phyloP scores from a whole-genome alignment of 92 coral and sea anemone genomes.

The Ricordea florida region DNA sequence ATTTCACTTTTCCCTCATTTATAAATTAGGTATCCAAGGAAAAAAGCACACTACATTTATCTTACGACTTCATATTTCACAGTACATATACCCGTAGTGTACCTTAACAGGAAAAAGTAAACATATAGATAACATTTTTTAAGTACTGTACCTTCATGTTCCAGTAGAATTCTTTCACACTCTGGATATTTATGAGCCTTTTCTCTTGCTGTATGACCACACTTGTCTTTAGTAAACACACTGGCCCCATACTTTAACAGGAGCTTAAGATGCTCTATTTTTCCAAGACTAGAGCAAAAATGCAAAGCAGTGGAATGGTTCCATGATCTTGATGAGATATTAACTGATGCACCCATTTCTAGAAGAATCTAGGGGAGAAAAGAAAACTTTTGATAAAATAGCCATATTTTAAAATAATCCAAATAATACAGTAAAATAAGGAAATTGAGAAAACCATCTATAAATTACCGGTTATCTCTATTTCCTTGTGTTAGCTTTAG shows the following conservation, averaged over 20 bases:
- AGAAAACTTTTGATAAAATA: background rate
- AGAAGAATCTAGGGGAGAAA: conserved; percentile 49
- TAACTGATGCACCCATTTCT: conserved; percentile 68
- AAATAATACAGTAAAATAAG: background rate
- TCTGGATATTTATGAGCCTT: conserved; percentile 55
- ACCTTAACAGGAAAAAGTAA: no score
- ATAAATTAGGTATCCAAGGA: no score
- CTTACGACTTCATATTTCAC: no score
- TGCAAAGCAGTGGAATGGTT: conserved; percentile 68
- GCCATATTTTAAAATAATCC: background rate
- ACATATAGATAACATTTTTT: no score
- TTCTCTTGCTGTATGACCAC: conserved; percentile 67
- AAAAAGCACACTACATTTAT: no score
- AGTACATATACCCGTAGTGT: no score
- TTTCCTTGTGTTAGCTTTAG: no score
- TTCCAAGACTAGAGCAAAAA: conserved; percentile 66
- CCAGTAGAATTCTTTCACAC: conserved; percentile 51
- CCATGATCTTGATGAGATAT: conserved; percentile 46
- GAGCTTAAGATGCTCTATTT: conserved; percentile 43
- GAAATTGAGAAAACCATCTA: background rate
- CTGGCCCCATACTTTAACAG: conserved; percentile 73
- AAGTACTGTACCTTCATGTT: conserved; percentile 84
- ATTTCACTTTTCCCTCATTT: no score
- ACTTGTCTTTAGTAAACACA: conserved; percentile 52
- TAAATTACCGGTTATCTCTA: no score